A percentile compares a stretch with the other conserved stretches of the same genome.
Evolutionary conservation across 1,140 invertebrate species (phyloP).

Genomic region (Camponotus pennsylvanicus): DNA sequence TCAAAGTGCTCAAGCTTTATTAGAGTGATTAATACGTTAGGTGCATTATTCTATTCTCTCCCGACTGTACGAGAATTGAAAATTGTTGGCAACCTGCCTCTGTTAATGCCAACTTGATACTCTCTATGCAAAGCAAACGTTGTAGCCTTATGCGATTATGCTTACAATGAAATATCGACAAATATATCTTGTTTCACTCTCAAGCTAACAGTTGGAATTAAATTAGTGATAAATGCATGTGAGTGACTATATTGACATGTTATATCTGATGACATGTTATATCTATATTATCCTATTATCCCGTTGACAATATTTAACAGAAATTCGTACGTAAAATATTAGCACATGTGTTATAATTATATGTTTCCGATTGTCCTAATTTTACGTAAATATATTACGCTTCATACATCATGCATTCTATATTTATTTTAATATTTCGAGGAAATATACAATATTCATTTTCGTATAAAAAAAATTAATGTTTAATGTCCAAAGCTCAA

Average conservation of each 20-base stretch:
- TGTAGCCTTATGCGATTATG: constrained; percentile 32
- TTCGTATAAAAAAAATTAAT: neutral
- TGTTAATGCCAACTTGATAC: neutral
- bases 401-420: neutral
- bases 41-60: constrained; percentile 22
- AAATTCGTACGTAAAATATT: neutral
- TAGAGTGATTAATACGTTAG: constrained; percentile 55
- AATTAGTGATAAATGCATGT: constrained; percentile 11
- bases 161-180: neutral
- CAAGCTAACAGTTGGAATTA: constrained; percentile 32
- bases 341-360: neutral
- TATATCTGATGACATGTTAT: neutral
- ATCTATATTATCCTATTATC: neutral
- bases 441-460: neutral
- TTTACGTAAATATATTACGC: neutral
- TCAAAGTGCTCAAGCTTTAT: constrained; percentile 55
- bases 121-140: neutral
- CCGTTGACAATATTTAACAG: neutral
- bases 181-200: neutral
- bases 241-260: neutral
- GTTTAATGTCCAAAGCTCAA: too few species aligned
- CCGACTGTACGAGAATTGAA: constrained; percentile 25
- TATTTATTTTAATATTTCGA: neutral
- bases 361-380: neutral
- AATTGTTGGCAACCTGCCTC: constrained; percentile 21